phyloP scores from a whole-genome alignment of 2,797 vertebrate genomes.

The Neoniphon sammara region DNA sequence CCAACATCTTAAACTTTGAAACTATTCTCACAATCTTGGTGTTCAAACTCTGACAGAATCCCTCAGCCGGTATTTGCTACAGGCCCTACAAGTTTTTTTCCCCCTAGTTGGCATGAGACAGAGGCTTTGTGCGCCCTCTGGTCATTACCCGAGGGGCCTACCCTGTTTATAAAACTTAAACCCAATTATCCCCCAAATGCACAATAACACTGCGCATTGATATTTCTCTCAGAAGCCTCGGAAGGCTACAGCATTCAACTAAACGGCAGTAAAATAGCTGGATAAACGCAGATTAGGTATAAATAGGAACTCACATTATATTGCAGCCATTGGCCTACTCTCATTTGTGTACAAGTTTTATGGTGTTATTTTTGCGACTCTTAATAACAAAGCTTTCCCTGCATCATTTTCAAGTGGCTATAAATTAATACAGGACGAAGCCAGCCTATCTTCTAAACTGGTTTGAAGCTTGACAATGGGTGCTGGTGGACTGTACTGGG shows the following conservation, averaged over 20 bases:
- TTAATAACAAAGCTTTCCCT: no score
- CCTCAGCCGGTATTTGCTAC: constrained; percentile 19
- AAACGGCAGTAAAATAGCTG: neutral
- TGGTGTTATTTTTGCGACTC: no score
- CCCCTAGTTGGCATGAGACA: constrained; percentile 67
- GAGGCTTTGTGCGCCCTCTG: constrained; percentile 58
- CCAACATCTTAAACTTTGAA: constrained; percentile 44
- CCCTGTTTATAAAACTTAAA: constrained; percentile 58
- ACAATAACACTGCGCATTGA: constrained; percentile 42
- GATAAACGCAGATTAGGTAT: neutral
- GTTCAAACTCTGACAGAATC: constrained; percentile 12
- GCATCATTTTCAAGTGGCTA: no score
- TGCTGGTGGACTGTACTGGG: no score
- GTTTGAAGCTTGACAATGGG: no score
- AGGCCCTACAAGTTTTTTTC: constrained; percentile 22
- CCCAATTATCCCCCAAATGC: constrained; percentile 69
- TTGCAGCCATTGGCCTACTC: no score
- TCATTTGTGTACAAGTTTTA: no score
- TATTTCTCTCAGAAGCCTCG: neutral
- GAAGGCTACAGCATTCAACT: neutral
- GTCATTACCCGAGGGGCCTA: constrained; percentile 64
- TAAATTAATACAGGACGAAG: no score
- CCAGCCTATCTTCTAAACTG: no score
- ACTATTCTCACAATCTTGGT: neutral
- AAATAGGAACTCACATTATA: no score